Percentiles rank a stretch among this genome's conserved stretches.
Conservation (phyloP, 2,113 vertebrate species). For the Callithrix jacchus region DNA sequence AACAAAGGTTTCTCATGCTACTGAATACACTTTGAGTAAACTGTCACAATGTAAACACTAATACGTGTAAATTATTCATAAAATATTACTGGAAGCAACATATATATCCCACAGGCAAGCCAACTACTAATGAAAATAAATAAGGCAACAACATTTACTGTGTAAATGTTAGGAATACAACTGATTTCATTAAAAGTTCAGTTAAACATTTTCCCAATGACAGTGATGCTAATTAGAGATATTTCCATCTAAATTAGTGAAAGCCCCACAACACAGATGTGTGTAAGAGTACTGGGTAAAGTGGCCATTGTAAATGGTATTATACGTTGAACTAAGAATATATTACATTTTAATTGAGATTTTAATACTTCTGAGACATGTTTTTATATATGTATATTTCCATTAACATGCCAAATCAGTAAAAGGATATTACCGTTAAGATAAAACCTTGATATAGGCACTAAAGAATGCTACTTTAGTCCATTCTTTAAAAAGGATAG, state of each 20-base stretch:
- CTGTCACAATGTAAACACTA: constrained; percentile 11
- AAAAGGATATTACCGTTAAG: neutral
- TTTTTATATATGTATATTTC: constrained; percentile 6
- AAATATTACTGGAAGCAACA: constrained; percentile 6
- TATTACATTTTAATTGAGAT: constrained; percentile 30
- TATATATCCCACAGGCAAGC: neutral
- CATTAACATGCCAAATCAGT: neutral
- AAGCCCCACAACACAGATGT: neutral
- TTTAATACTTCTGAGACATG: neutral
- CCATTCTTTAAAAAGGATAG: neutral
- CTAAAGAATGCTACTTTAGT: neutral
- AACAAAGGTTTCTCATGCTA: neutral
- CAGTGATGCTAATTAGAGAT: neutral
- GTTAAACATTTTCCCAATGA: neutral
- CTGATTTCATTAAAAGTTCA: neutral
- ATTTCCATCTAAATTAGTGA: neutral
- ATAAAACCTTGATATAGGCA: constrained; percentile 9
- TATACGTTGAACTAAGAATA: neutral
- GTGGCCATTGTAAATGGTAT: neutral
- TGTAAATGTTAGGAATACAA: neutral
- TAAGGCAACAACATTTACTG: neutral
- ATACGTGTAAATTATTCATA: neutral
- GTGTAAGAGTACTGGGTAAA: neutral
- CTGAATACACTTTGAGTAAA: neutral
- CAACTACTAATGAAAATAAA: neutral